Evolutionary conservation across 2,797 vertebrate species (phyloP).

Genomic region (Anableps anableps): DNA sequence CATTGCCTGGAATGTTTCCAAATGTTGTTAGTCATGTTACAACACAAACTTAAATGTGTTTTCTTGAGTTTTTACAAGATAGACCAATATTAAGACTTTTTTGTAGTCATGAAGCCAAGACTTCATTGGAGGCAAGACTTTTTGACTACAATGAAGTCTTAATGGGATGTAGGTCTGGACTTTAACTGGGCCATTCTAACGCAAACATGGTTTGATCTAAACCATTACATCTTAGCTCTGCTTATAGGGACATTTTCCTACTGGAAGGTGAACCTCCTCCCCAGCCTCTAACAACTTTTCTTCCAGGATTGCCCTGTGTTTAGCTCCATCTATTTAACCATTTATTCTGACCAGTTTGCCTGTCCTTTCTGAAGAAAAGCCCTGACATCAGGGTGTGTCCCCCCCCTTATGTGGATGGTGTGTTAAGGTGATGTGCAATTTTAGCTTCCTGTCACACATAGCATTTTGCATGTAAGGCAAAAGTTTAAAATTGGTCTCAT

Average conservation of each 20-base stretch:
- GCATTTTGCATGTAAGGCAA: not conserved
- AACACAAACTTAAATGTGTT: constrained; percentile 6
- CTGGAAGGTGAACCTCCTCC: not conserved
- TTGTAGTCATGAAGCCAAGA: not conserved
- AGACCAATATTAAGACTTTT: not conserved
- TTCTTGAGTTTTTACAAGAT: constrained; percentile 8
- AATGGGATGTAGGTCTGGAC: no score
- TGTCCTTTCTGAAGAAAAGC: not conserved
- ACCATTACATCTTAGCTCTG: not conserved
- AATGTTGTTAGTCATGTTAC: not conserved
- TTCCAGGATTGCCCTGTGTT: not conserved
- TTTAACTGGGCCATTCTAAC: no score
- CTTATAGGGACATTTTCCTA: not conserved
- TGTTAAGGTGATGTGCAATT: not conserved
- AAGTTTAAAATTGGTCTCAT: not conserved
- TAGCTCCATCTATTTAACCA: not conserved
- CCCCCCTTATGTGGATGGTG: not conserved
- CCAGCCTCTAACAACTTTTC: not conserved
- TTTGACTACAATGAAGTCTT: no score
- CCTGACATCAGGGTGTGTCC: not conserved
- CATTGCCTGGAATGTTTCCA: not conserved
- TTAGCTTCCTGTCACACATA: not conserved
- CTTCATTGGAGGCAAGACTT: not conserved
- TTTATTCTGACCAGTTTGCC: not conserved
- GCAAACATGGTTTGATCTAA: not conserved